A percentile compares a stretch with the other conserved stretches of the same genome.
Evolutionary conservation across 2,797 vertebrate genomes (phyloP).

Genomic region (Anniella stebbinsi): DNA sequence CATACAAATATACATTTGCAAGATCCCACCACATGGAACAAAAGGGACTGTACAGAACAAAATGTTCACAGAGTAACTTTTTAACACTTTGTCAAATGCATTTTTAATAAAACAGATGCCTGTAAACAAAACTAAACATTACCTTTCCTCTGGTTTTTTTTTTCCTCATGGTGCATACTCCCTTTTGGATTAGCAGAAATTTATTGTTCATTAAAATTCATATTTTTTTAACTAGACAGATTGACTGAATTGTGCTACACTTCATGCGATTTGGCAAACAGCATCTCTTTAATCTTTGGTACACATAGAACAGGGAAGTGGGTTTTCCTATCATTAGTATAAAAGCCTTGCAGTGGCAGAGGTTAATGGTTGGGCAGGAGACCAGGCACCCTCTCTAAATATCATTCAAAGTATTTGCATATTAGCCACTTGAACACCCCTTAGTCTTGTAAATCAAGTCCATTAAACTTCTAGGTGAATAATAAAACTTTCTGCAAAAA

Average conservation of each 20-base stretch:
- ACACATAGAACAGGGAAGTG: constrained; percentile 14
- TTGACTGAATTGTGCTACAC: constrained; percentile 38
- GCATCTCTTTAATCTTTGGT: constrained; percentile 42
- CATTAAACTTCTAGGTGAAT: constrained; percentile 37
- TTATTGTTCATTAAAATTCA: constrained; percentile 26
- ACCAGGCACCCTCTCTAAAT: constrained; percentile 46
- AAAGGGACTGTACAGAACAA: rapidly evolving
- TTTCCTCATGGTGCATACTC: neutral
- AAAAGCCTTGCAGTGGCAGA: constrained; percentile 47
- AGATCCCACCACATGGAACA: constrained; percentile 16
- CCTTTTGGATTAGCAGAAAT: constrained; percentile 17
- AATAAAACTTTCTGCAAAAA: constrained; percentile 14
- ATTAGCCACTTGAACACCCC: constrained; percentile 34
- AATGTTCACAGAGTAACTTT: neutral
- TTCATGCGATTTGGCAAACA: constrained; percentile 38
- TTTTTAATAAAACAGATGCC: neutral
- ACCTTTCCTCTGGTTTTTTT: neutral
- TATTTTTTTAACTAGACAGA: constrained; percentile 40
- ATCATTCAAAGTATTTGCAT: neutral
- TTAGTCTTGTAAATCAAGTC: constrained; percentile 15
- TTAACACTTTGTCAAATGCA: constrained; percentile 13
- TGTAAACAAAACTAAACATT: constrained; percentile 31
- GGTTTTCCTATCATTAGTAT: constrained; percentile 56
- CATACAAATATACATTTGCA: constrained; percentile 1
- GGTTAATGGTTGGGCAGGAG: constrained; percentile 49